Evolutionary conservation across 2,888 invertebrate genomes (phyloP), one percentile per base, ranked within the genome.

Genomic region (Chymomyza fuscimana): DNA sequence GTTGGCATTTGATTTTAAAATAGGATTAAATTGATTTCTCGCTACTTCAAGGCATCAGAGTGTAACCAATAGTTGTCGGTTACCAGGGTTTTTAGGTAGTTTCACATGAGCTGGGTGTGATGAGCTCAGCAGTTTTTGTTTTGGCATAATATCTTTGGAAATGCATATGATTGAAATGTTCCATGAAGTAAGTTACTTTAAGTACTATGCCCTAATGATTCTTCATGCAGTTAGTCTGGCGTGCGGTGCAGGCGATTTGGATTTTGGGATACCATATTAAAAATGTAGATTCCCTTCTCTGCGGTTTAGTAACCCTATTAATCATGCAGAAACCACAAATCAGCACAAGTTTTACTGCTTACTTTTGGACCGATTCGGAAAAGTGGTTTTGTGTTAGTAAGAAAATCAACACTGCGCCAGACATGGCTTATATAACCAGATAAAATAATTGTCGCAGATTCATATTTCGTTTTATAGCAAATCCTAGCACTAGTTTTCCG

Each of bases 21-120:
- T 82, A 68, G 86, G 84, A 82, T 84, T 84, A 85, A 84, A 87
- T 87, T 85, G 87, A 85, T 87, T 87, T 87, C 76, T 69, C 76
- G 86, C 87, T 87, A 82, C 84, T 80, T 76, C 70, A 29, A 22
- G 63, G 29, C 16, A n/a, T 5, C 15, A 56, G 19, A 54, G 22
- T 16, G 54, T 19, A 54, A 54, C 54, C 54, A 61, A 61, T 32
- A 32, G 32, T 32, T 32, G 32, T 32, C 32, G 32, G 32, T 32
- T 40, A 7, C 16, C 40, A 19, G 61, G 16, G 9, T 7, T 22
- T 36, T n/a, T 36, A 61, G 61, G 61, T 61, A 61, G 4, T n/a
- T 36, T 22, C 2, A 61, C 22, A 25, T 25, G 16, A 29, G 16
- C 22, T 66, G 52, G 70, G 67, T 67, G 71, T 25, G 67, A 84